Evolutionary conservation across 92 coral and sea anemone genomes (phyloP).

Genomic region (Pocillopora meandrina): DNA sequence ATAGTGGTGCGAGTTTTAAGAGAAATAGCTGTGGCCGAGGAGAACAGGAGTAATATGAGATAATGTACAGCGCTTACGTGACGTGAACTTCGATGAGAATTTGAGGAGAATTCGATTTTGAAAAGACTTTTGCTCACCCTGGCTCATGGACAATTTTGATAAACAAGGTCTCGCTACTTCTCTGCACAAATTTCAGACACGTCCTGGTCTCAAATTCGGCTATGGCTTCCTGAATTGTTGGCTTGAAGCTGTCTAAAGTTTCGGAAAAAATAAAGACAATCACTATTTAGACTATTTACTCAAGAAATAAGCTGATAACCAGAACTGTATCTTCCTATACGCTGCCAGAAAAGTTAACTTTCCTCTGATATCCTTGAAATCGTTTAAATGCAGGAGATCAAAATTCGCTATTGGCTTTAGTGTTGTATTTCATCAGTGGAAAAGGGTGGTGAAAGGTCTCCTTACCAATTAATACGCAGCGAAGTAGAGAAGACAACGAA

Average conservation of each 20-base stretch:
- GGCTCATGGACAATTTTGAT: slow-evolving; percentile 52
- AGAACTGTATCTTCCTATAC: not conserved
- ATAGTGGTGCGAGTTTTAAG: not conserved
- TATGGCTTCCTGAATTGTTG: slow-evolving; percentile 66
- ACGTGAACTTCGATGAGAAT: too few species aligned
- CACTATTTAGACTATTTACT: not conserved
- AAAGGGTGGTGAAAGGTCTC: too few species aligned
- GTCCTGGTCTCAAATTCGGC: slow-evolving; percentile 70
- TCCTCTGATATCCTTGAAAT: too few species aligned
- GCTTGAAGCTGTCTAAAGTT: slow-evolving; percentile 32
- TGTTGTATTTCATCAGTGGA: too few species aligned
- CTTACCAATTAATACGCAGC: too few species aligned
- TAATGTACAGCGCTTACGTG: too few species aligned
- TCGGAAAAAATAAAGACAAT: not conserved
- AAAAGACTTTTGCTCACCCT: slow-evolving; percentile 59
- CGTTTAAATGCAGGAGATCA: too few species aligned
- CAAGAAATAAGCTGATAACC: not conserved
- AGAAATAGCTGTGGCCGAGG: too few species aligned
- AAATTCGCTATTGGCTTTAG: too few species aligned
- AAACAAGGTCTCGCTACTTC: slow-evolving; percentile 75
- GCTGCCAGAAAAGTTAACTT: too few species aligned
- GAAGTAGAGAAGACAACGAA: too few species aligned
- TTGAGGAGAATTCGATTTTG: not conserved
- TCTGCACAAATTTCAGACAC: slow-evolving; percentile 64
- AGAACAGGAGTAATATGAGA: too few species aligned